phyloP scores from a whole-genome alignment of 2,797 vertebrate species.

The Columba guinea region DNA sequence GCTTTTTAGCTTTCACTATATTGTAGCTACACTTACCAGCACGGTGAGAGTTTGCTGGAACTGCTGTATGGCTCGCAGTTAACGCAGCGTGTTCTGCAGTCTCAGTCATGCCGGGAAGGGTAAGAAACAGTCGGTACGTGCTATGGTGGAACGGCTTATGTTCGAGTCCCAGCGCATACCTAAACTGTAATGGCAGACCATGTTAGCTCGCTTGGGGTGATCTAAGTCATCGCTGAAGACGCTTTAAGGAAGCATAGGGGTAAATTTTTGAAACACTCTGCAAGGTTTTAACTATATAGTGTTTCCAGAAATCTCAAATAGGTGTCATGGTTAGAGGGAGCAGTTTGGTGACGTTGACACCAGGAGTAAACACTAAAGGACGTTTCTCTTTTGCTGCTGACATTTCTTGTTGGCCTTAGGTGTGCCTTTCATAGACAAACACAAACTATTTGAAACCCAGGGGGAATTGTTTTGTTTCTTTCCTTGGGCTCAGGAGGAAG shows the following conservation, averaged over 20 bases:
- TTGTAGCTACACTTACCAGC: background rate
- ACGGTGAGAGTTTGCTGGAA: background rate
- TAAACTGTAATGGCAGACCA: background rate
- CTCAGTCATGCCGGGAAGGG: background rate
- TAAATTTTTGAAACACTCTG: background rate
- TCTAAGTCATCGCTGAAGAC: background rate
- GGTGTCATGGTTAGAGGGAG: background rate
- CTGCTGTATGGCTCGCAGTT: background rate
- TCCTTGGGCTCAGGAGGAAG: background rate
- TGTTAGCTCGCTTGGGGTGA: background rate
- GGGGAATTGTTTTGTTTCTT: background rate
- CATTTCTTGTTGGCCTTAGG: constrained; percentile 12
- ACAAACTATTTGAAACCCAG: background rate
- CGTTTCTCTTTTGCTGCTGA: background rate
- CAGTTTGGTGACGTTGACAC: background rate
- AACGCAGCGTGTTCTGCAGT: background rate
- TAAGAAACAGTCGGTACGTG: background rate
- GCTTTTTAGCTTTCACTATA: background rate
- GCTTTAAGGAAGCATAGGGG: background rate
- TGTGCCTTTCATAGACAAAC: constrained; percentile 15
- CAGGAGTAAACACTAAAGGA: background rate
- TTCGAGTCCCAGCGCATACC: background rate
- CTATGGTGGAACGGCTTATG: background rate
- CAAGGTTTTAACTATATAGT: background rate
- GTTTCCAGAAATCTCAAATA: background rate